Conservation (phyloP, 1,140 invertebrate species). For the Solenopsis fugax region DNA sequence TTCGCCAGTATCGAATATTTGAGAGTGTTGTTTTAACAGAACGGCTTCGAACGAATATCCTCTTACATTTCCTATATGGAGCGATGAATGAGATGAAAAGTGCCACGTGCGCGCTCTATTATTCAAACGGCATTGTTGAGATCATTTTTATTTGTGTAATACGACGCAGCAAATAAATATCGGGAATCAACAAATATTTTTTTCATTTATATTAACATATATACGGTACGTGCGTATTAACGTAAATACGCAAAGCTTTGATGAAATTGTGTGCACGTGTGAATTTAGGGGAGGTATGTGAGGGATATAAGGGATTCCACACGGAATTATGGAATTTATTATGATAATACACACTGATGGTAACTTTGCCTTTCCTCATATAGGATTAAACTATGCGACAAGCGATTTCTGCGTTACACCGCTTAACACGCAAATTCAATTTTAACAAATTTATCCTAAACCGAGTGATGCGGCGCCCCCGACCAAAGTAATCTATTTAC, state of each 20-base stretch:
- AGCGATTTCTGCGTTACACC: constrained; percentile 62
- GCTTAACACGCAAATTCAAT: constrained; percentile 61
- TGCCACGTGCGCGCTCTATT: constrained; percentile 2
- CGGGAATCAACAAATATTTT: neutral
- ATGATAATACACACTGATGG: constrained; percentile 43
- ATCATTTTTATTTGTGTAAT: constrained; percentile 27
- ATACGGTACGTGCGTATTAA: neutral
- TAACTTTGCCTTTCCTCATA: constrained; percentile 43
- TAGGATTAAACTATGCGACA: constrained; percentile 56
- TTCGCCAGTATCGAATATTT: constrained; percentile 64
- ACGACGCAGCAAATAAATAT: neutral
- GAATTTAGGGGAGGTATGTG: constrained; percentile 10
- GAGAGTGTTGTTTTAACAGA: constrained; percentile 73
- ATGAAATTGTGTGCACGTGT: constrained; percentile 8
- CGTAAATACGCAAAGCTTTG: constrained; percentile 14
- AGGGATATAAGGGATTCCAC: constrained; percentile 3
- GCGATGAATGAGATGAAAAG: constrained; percentile 48
- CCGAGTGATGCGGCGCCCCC: constrained; percentile 43
- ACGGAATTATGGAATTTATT: constrained; percentile 51
- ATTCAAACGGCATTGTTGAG: neutral
- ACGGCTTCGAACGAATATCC: constrained; percentile 69
- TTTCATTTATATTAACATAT: no score
- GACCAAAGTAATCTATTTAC: constrained; percentile 59
- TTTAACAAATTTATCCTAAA: constrained; percentile 64
- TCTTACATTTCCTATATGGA: constrained; percentile 68